Evolutionary conservation across 2,113 vertebrate species (phyloP), one percentile per base, ranked within the genome.

Genomic region (Alligator mississippiensis): DNA sequence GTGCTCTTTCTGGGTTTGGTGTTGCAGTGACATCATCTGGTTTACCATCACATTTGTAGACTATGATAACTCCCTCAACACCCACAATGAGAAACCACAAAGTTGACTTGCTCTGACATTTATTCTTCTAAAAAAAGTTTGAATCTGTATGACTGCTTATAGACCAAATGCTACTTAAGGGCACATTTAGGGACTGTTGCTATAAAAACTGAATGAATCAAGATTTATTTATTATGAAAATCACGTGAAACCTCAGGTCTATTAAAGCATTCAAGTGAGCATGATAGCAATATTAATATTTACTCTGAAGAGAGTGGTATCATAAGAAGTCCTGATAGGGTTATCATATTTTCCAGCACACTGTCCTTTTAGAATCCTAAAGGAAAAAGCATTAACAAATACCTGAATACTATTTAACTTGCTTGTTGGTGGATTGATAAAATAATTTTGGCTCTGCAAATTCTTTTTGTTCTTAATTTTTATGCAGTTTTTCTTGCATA

Each of bases 11-110:
- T 90, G 90, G 85, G 91, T 95, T 94, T 96, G 60, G 77, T 91
- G 87, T 90, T 90, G 66, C 15, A 84, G 61, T 97, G 95, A 96
- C 85, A 22, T 95, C 97, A 96, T 96, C 60, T 85, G 81, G 62
- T 91, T 96, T 93, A 22, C 81, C 3, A 0, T 91, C 90, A 77
- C 87, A 92, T 92, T 91, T 91, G 88, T 87, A 93, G 96, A 86
- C 93, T 72, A 5, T 92, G 92, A 89, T 93, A 90, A 82, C 87
- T 84, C 90, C 92, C 82, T 96, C 93, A 93, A 81, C 92, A 92
- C 76, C 77, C 77, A 28, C 34, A 24, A 81, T 72, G 80, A 89
- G 92, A 93, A 84, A 85, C 80, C 91, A 85, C 60, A 86, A 79
- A 93, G 88, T 93, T 94, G 77, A 85, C 89, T 93, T 88, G 34